These are phyloP conservation scores for Pocillopora grandis DNA, from an alignment of 92 coral and sea anemone genomes.

Conservation along the genomic window DNA sequence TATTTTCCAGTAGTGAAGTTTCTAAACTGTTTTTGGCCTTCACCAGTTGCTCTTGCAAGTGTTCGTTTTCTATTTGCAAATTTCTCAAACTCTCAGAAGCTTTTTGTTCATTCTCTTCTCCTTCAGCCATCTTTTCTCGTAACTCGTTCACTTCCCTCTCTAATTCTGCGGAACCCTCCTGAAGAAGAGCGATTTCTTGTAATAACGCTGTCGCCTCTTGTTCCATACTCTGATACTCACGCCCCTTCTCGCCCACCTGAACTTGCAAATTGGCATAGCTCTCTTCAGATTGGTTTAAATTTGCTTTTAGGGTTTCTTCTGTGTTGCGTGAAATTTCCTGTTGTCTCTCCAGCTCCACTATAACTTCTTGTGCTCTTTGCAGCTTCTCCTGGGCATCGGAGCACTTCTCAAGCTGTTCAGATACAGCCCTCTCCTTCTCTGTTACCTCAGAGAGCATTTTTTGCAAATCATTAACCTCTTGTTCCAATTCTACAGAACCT, in stretches of 20 bases:
- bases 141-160: slow-evolving; percentile 50
- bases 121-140: slow-evolving; percentile 46
- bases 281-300: slow-evolving; percentile 60
- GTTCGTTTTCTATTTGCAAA: slow-evolving; percentile 50
- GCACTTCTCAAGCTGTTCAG: slow-evolving; percentile 24
- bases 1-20: slow-evolving; percentile 57
- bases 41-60: slow-evolving; percentile 37
- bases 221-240: slow-evolving; percentile 34
- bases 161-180: slow-evolving; percentile 48
- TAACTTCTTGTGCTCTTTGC: slow-evolving; percentile 36
- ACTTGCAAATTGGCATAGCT: slow-evolving; percentile 43
- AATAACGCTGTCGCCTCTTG: slow-evolving; percentile 50
- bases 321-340: slow-evolving; percentile 32
- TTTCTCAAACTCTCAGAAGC: slow-evolving; percentile 36
- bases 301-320: slow-evolving; percentile 39
- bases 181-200: slow-evolving; percentile 46
- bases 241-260: slow-evolving; percentile 54
- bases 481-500: slow-evolving; percentile 47
- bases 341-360: slow-evolving; percentile 50
- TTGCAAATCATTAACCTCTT: slow-evolving; percentile 48
- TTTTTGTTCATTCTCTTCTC: slow-evolving; percentile 51
- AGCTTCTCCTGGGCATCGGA: slow-evolving; percentile 25
- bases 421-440: slow-evolving; percentile 47
- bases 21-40: slow-evolving; percentile 51
- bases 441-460: slow-evolving; percentile 49